Conservation (phyloP, 1,140 invertebrate genomes). For the Cyclargus thomasi region DNA sequence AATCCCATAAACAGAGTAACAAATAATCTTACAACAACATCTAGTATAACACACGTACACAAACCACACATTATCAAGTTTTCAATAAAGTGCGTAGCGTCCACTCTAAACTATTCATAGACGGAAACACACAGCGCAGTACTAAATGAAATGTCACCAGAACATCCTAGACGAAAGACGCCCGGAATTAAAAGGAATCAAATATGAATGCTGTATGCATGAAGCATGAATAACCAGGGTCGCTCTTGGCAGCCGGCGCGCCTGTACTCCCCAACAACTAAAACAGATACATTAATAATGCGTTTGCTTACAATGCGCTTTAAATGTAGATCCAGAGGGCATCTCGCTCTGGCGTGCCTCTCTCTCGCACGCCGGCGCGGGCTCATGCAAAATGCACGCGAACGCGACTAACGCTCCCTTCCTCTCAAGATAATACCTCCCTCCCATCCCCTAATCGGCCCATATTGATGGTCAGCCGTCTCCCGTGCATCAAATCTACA, state of each 20-base stretch:
- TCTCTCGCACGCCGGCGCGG: constrained; percentile 45
- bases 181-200: constrained; percentile 72
- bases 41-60: background rate
- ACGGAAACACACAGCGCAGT: constrained; percentile 29
- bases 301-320: constrained; percentile 73
- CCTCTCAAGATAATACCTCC: constrained; percentile 63
- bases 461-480: constrained; percentile 39
- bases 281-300: constrained; percentile 73
- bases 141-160: constrained; percentile 48
- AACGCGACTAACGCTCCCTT: constrained; percentile 53
- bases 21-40: background rate
- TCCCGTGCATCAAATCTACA: constrained; percentile 25
- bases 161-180: constrained; percentile 58
- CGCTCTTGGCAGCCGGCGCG: constrained; percentile 57
- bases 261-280: constrained; percentile 64
- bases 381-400: constrained; percentile 67
- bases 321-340: constrained; percentile 68
- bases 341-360: constrained; percentile 39
- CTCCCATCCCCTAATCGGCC: constrained; percentile 33
- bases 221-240: constrained; percentile 61
- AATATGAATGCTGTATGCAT: constrained; percentile 70
- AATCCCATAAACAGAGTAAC: background rate
- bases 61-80: background rate
- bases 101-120: constrained; percentile 34
- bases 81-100: background rate